Conservation (phyloP, 2,113 vertebrate genomes). For the Prochilodus magdalenae region DNA sequence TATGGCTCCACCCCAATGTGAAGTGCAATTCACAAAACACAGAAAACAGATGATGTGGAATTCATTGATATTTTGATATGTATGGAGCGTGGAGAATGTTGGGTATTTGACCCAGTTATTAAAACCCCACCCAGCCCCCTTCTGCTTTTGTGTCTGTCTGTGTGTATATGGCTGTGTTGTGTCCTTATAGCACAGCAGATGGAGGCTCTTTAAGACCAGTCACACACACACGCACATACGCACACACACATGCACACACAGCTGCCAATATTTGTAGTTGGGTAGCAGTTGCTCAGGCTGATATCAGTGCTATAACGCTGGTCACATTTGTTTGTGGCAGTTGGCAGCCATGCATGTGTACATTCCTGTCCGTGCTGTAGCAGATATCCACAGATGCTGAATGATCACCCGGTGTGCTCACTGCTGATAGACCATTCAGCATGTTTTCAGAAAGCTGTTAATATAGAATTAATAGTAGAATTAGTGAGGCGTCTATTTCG, state of each 20-base stretch:
- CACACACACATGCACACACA: not conserved
- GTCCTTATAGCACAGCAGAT: conserved; percentile 22
- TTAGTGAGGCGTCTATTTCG: too few species aligned
- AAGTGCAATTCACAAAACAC: too few species aligned
- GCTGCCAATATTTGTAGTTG: conserved; percentile 26
- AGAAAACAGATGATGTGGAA: not conserved
- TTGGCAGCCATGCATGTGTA: not conserved
- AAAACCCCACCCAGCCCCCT: not conserved
- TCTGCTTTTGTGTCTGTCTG: conserved; percentile 23
- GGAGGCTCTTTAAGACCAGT: conserved; percentile 6
- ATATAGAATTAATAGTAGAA: too few species aligned
- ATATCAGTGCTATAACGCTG: not conserved
- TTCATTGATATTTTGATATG: not conserved
- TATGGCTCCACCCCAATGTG: not conserved
- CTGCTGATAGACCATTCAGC: not conserved
- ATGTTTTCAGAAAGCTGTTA: too few species aligned
- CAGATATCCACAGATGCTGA: not conserved
- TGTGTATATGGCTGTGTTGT: conserved; percentile 6
- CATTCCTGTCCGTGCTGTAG: not conserved
- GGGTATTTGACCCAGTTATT: conserved; percentile 25
- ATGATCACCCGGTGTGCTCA: not conserved
- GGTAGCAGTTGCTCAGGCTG: conserved; percentile 22
- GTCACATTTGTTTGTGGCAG: conserved; percentile 21
- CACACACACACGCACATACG: not conserved
- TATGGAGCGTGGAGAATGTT: conserved; percentile 18